A percentile compares a stretch with the other conserved stretches of the same genome.
Conservation (phyloP, 2,888 invertebrate species). For the Brachypterus glaber region DNA sequence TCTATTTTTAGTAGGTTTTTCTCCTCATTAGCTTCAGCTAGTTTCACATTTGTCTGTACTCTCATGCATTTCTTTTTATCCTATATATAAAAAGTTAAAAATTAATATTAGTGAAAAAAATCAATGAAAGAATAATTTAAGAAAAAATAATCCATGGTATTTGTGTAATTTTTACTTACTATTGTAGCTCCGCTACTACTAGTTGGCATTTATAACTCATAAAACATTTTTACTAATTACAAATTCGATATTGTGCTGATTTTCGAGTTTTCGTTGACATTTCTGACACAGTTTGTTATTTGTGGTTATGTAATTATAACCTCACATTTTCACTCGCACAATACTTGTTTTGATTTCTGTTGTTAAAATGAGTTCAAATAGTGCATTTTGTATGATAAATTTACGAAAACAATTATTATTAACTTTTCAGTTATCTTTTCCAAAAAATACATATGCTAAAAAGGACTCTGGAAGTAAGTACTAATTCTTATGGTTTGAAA, state of each 20-base stretch:
- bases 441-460: constrained; percentile 30
- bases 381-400: constrained; percentile 13
- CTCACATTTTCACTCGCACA: constrained; percentile 10
- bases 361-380: constrained; percentile 17
- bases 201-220: constrained; percentile 38
- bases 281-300: constrained; percentile 23
- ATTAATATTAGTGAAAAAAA: neutral
- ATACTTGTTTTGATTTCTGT: constrained; percentile 5
- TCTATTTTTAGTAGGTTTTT: constrained; percentile 36
- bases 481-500: constrained; percentile 1
- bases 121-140: too few relatives aligned
- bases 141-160: too few relatives aligned
- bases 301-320: constrained; percentile 22
- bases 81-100: constrained; percentile 21
- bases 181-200: constrained; percentile 37
- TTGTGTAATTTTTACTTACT: too few relatives aligned
- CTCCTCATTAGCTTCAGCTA: constrained; percentile 22
- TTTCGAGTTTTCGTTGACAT: constrained; percentile 18
- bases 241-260: constrained; percentile 6
- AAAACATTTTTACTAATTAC: constrained; percentile 10
- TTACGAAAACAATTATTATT: constrained; percentile 15
- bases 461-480: constrained; percentile 29
- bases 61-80: constrained; percentile 32
- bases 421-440: constrained; percentile 22
- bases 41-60: constrained; percentile 15